These are phyloP conservation scores for Sepioteuthis lessoniana DNA, from an alignment of 2,888 invertebrate genomes.

Conservation along the genomic window DNA sequence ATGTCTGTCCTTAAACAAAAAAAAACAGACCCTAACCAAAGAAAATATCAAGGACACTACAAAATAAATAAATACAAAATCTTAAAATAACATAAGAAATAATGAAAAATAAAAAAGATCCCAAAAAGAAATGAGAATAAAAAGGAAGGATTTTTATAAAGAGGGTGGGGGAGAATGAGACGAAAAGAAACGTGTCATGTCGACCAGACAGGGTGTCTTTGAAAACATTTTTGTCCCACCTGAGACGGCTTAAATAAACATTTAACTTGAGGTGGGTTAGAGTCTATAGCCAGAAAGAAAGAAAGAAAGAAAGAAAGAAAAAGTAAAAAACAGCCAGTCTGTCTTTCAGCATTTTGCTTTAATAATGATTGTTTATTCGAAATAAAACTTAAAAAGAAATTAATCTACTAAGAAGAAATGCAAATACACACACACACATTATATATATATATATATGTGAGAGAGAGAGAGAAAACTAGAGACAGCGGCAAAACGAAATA, in stretches of 20 bases:
- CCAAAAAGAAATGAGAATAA: no score
- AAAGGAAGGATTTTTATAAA: no score
- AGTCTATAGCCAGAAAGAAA: background rate
- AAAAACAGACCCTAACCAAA: no score
- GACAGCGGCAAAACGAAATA: background rate
- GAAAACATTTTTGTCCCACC: background rate
- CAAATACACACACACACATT: no score
- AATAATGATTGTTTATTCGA: background rate
- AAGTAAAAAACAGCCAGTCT: background rate
- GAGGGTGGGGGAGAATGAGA: no score
- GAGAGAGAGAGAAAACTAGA: background rate
- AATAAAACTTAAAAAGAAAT: background rate
- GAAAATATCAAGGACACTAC: no score
- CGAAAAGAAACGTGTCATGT: background rate
- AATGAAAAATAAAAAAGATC: no score
- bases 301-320: no score
- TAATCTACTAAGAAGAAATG: background rate
- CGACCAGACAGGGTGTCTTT: background rate
- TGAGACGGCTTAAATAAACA: background rate
- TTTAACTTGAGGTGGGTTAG: background rate
- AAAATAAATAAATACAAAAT: no score
- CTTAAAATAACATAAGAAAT: no score
- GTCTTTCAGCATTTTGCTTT: background rate
- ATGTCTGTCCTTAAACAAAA: no score
- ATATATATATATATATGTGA: no score